phyloP scores from a whole-genome alignment of 1,140 invertebrate genomes.

The Bombus pyrosoma region DNA sequence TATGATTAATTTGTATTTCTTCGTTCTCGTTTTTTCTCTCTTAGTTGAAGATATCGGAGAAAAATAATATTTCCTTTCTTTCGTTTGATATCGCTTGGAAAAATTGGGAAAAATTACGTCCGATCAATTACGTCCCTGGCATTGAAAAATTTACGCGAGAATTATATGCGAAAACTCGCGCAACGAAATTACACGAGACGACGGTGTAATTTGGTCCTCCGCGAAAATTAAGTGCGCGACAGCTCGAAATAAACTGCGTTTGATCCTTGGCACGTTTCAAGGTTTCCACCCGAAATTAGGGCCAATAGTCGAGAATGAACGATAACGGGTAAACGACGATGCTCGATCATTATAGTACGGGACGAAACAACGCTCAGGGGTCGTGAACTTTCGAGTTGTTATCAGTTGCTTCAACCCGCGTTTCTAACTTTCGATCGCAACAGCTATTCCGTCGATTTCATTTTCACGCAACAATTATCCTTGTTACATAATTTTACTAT shows the following conservation, averaged over 20 bases:
- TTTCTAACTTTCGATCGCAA: neutral
- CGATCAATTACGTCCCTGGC: conserved; percentile 50
- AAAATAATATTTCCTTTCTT: neutral
- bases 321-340: conserved; percentile 50
- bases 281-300: conserved; percentile 63
- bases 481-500: neutral
- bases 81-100: neutral
- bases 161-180: conserved; percentile 36
- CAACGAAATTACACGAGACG: conserved; percentile 63
- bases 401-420: neutral
- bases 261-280: conserved; percentile 70
- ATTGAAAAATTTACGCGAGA: conserved; percentile 48
- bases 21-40: neutral
- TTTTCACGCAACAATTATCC: neutral
- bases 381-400: conserved; percentile 13
- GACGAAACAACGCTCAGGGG: neutral
- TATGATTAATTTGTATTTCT: too few species aligned
- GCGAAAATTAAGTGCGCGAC: conserved; percentile 71
- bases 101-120: neutral
- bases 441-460: neutral
- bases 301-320: conserved; percentile 64
- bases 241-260: conserved; percentile 74
- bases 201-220: conserved; percentile 71
- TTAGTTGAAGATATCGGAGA: neutral
- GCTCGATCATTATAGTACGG: neutral